Percentiles rank a stretch among this genome's conserved stretches.
phyloP scores from a whole-genome alignment of 2,888 invertebrate species.

The Diplolepis rosae region DNA sequence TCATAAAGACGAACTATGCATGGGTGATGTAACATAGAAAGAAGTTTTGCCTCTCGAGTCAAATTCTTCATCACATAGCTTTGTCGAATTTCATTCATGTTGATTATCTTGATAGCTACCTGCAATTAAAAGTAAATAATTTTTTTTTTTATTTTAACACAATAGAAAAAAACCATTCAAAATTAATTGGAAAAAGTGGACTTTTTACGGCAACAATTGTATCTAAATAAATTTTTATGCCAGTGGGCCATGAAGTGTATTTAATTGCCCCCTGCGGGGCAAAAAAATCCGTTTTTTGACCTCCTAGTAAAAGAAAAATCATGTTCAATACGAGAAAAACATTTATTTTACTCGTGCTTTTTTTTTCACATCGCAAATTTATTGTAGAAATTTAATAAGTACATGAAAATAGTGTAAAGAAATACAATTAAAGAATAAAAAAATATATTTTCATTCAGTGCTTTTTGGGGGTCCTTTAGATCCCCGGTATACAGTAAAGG shows the following conservation, averaged over 20 bases:
- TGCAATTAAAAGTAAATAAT: slow-evolving; percentile 63
- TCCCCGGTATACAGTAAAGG: background rate
- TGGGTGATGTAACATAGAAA: slow-evolving; percentile 82
- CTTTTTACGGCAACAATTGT: too few relatives aligned
- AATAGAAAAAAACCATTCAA: background rate
- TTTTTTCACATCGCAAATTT: too few relatives aligned
- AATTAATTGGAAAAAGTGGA: too few relatives aligned
- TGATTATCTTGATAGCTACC: slow-evolving; percentile 86
- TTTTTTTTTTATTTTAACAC: background rate
- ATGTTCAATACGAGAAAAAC: too few relatives aligned
- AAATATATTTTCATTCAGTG: slow-evolving; percentile 25
- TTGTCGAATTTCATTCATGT: slow-evolving; percentile 81
- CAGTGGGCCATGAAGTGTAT: too few relatives aligned
- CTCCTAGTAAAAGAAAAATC: too few relatives aligned
- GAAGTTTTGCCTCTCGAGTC: slow-evolving; percentile 82
- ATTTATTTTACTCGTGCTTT: too few relatives aligned
- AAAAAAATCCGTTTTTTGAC: too few relatives aligned
- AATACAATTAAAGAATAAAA: background rate
- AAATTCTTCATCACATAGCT: slow-evolving; percentile 83
- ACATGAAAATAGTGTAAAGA: too few relatives aligned
- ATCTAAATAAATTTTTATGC: too few relatives aligned
- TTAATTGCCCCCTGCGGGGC: too few relatives aligned
- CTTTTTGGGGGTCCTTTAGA: slow-evolving; percentile 17
- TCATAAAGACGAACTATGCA: slow-evolving; percentile 84
- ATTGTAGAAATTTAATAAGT: too few relatives aligned